These are phyloP conservation scores for Biston stratarius DNA, from an alignment of 2,888 invertebrate species.

Conservation along the genomic window DNA sequence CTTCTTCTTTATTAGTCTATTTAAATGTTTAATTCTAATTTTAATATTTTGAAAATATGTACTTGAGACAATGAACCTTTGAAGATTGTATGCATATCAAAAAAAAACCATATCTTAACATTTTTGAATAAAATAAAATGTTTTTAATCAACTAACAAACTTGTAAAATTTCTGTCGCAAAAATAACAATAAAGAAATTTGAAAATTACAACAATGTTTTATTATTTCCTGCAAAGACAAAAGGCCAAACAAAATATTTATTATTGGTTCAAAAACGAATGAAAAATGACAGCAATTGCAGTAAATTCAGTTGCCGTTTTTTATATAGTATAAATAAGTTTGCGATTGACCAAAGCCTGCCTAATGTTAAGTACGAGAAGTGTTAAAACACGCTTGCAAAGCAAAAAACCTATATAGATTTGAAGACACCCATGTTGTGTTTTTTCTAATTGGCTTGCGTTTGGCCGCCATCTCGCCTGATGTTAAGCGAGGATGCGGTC, in stretches of 20 bases:
- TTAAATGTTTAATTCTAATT: too few species aligned
- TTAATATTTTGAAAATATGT: not conserved
- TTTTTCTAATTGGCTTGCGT: too few species aligned
- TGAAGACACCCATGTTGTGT: too few species aligned
- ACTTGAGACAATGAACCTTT: slow-evolving; percentile 26
- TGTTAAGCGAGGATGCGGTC: too few species aligned
- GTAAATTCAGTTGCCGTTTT: too few species aligned
- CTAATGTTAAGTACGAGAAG: not conserved
- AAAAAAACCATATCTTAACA: slow-evolving; percentile 55
- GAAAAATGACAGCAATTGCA: too few species aligned
- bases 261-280: too few species aligned
- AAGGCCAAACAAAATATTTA: too few species aligned
- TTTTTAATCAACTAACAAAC: slow-evolving; percentile 44
- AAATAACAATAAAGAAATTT: slow-evolving; percentile 42
- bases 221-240: not conserved
- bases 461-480: too few species aligned
- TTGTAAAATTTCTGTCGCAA: slow-evolving; percentile 53
- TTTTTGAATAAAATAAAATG: slow-evolving; percentile 29
- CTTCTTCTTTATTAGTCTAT: too few species aligned
- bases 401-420: too few species aligned
- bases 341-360: not conserved
- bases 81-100: slow-evolving; percentile 60
- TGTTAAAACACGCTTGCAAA: too few species aligned
- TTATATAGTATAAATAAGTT: not conserved
- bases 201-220: slow-evolving; percentile 19